Conservation (phyloP, 2,797 vertebrate genomes). For the Pitangus sulphuratus region DNA sequence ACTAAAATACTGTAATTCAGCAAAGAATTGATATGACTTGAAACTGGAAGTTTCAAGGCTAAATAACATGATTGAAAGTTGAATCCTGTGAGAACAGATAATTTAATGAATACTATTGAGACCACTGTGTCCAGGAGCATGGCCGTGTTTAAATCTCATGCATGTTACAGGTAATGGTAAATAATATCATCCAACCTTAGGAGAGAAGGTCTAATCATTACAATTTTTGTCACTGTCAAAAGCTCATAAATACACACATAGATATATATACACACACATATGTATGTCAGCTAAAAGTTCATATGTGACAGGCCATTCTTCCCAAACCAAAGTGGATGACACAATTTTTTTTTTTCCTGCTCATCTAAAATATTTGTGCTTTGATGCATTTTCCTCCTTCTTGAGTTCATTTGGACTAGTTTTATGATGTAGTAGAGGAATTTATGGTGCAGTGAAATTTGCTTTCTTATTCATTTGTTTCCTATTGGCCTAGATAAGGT, state of each 20-base stretch:
- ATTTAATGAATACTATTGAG: not conserved
- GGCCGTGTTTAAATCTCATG: not conserved
- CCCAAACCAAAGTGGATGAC: not conserved
- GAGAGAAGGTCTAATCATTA: not conserved
- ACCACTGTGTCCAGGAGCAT: not conserved
- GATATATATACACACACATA: too few relatives aligned
- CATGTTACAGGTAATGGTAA: fast-evolving
- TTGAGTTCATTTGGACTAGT: not conserved
- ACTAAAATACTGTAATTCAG: not conserved
- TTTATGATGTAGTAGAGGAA: not conserved
- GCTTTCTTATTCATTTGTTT: not conserved
- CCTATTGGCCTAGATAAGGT: not conserved
- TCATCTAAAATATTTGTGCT: not conserved
- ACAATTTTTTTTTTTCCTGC: not conserved
- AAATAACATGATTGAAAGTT: not conserved
- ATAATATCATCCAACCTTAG: not conserved
- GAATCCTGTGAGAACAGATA: not conserved
- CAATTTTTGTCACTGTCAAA: not conserved
- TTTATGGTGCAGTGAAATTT: not conserved
- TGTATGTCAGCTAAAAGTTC: not conserved
- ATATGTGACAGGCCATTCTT: not conserved
- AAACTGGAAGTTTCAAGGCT: not conserved
- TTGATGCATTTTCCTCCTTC: not conserved
- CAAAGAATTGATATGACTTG: not conserved
- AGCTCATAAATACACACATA: not conserved